Evolutionary conservation across 2,888 invertebrate genomes (phyloP).

Genomic region (Heliconius hortense): DNA sequence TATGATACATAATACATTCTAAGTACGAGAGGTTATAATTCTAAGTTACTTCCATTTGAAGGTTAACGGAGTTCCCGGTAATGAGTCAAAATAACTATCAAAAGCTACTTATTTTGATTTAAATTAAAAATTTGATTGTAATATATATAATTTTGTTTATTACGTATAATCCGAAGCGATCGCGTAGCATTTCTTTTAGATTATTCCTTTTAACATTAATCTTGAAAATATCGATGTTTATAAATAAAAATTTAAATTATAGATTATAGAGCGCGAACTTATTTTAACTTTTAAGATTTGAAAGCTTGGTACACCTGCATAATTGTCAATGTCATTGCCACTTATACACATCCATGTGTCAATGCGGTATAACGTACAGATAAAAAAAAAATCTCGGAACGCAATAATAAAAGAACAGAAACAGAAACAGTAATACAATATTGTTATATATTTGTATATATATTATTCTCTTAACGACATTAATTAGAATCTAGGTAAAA

Average conservation of each 20-base stretch:
- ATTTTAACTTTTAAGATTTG: not conserved
- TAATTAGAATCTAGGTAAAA: too few species aligned
- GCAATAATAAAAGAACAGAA: too few species aligned
- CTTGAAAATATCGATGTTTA: not conserved
- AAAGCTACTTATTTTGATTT: not conserved
- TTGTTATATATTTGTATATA: too few species aligned
- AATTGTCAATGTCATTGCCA: not conserved
- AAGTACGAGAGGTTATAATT: too few species aligned
- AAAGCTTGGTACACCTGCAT: not conserved
- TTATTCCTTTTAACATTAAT: not conserved
- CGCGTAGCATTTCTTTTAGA: not conserved
- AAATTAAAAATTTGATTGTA: not conserved
- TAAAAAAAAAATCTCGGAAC: not conserved
- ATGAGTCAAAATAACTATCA: too few species aligned
- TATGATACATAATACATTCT: too few species aligned
- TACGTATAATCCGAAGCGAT: not conserved
- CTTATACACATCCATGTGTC: not conserved
- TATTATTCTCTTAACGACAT: too few species aligned
- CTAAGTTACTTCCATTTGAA: constrained; percentile 1
- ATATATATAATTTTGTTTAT: not conserved
- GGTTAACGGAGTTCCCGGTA: not conserved
- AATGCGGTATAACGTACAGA: not conserved
- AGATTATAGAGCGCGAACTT: not conserved
- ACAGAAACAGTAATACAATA: too few species aligned
- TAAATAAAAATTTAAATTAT: not conserved